Percentiles rank a stretch among this genome's conserved stretches.
phyloP scores from a whole-genome alignment of 2,797 vertebrate species.

The Triplophysa yarkandensis region DNA sequence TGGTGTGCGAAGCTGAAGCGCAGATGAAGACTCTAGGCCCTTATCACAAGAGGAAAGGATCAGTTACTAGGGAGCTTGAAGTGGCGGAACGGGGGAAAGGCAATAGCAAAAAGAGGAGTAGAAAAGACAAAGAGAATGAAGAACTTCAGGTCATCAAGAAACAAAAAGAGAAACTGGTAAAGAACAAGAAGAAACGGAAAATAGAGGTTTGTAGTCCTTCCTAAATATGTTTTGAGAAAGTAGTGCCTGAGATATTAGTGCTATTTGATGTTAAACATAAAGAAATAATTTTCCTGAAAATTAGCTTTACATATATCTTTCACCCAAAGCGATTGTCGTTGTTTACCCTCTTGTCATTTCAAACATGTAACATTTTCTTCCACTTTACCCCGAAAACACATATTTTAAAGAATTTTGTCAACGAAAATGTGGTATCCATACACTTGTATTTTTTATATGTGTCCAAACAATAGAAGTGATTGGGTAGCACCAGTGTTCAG shows the following conservation, averaged over 20 bases:
- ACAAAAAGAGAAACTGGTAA: constrained; percentile 70
- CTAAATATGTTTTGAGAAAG: constrained; percentile 34
- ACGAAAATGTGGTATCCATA: too few relatives aligned
- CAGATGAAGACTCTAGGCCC: constrained; percentile 51
- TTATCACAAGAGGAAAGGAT: constrained; percentile 65
- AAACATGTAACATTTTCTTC: too few relatives aligned
- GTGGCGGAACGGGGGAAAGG: constrained; percentile 63
- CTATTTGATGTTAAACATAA: too few relatives aligned
- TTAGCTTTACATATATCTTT: too few relatives aligned
- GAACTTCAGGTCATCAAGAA: constrained; percentile 68
- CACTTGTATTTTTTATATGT: too few relatives aligned
- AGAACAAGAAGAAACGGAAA: constrained; percentile 75
- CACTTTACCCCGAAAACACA: too few relatives aligned
- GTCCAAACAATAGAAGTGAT: too few relatives aligned
- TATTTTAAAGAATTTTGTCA: too few relatives aligned
- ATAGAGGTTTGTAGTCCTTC: constrained; percentile 66
- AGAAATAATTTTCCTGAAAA: not conserved
- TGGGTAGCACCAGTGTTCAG: too few relatives aligned
- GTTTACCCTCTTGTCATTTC: too few relatives aligned
- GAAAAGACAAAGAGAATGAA: constrained; percentile 76
- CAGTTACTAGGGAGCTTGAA: constrained; percentile 58
- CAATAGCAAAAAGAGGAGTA: constrained; percentile 74
- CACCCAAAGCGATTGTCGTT: too few relatives aligned
- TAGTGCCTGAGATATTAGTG: not conserved
- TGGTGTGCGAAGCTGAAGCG: constrained; percentile 61